Conservation (phyloP, 2,113 vertebrate genomes). For the Neoarius graeffei region DNA sequence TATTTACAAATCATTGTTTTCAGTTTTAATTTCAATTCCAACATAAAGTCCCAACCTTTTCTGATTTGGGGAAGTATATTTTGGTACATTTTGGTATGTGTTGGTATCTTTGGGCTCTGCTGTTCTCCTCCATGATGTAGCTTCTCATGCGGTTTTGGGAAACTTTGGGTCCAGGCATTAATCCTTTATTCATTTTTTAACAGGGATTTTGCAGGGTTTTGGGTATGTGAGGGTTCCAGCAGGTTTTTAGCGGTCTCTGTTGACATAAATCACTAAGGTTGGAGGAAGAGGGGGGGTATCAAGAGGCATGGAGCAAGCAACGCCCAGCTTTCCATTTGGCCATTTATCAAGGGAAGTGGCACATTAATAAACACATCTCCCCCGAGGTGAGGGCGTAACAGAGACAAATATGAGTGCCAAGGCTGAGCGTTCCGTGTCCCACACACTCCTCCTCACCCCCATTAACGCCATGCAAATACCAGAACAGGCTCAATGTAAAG, state of each 20-base stretch:
- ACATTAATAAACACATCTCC: conserved; percentile 95
- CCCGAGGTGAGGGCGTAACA: conserved; percentile 83
- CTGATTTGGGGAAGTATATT: neutral
- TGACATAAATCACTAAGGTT: conserved; percentile 65
- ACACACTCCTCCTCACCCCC: conserved; percentile 65
- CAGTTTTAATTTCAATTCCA: no score
- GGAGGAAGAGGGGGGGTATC: conserved; percentile 57
- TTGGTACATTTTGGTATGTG: neutral
- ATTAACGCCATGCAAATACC: conserved; percentile 71
- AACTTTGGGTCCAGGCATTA: neutral
- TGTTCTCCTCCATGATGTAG: neutral
- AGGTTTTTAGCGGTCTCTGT: conserved; percentile 38
- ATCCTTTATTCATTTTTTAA: neutral
- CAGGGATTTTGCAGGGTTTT: conserved; percentile 7
- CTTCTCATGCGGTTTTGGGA: neutral
- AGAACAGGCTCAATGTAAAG: conserved; percentile 8
- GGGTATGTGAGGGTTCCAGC: neutral
- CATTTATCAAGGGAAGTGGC: conserved; percentile 90
- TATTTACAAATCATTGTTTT: no score
- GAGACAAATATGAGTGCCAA: conserved; percentile 88
- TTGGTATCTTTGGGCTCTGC: neutral
- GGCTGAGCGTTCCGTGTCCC: conserved; percentile 73
- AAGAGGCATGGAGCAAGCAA: conserved; percentile 72
- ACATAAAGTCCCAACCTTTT: no score
- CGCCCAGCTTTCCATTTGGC: conserved; percentile 85